Evolutionary conservation across 2,797 vertebrate genomes (phyloP), one percentile per base, ranked within the genome.

Genomic region (Acomys russatus): DNA sequence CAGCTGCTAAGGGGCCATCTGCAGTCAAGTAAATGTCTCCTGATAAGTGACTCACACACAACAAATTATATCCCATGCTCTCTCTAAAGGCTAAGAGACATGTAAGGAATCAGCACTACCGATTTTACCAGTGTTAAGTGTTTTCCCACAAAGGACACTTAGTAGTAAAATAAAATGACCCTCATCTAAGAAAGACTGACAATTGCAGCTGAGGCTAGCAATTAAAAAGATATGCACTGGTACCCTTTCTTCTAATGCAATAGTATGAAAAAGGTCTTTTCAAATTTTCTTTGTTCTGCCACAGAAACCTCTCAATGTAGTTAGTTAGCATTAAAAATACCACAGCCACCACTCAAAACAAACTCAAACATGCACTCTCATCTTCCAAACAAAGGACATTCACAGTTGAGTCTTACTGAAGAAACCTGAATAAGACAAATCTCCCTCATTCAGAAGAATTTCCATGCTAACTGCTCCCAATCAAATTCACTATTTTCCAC

Each of bases 141-240:
- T 94, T 96, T 97, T 97, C 44, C 84, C 96, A 97, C 38, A 94
- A 97, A 96, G 59, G 92, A 97, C 98, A 98, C 97, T 97, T 98
- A 98, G 96, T 86, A 98, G 97, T 97, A 98, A 97, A 96, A 98
- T 83, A 97, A 97, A 98, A 94, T 91, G 91, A 96, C 92, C 93
- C 91, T 97, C 97, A 98, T 97, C 96, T 97, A 98, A 98, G 98
- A 97, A 97, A 98, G 95, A 98, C 98, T 95, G 68, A 98, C 96
- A 97, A 98, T 96, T 96, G 93, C 97, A 98, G 97, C 95, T 98
- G 92, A 98, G 95, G 90, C 96, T 97, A 98, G 98, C 98, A 99
- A 99, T 99, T 99, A 99, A 99, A 99, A 99, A 99, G 98, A 98
- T 98, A 99, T 98, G 98, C 98, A 98, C 98, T 98, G 98, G 89